Evolutionary conservation across 2,113 vertebrate species (phyloP).

Genomic region (Pipa parva): DNA sequence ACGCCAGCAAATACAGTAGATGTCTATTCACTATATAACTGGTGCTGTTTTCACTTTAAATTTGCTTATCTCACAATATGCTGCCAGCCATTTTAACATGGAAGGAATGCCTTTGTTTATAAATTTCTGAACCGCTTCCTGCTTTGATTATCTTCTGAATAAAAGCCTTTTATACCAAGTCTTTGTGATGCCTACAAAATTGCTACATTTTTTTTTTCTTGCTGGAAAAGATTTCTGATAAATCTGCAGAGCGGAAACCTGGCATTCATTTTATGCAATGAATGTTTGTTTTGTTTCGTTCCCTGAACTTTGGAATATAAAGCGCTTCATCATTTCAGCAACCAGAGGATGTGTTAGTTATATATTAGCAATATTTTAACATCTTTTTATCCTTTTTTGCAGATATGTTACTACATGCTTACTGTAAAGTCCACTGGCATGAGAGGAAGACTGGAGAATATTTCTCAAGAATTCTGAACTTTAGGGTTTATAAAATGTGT

Average conservation of each 20-base stretch:
- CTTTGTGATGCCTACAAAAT: background rate
- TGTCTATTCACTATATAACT: too few species aligned
- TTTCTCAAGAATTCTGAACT: too few species aligned
- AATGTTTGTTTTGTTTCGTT: background rate
- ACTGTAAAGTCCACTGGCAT: too few species aligned
- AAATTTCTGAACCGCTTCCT: constrained; percentile 21
- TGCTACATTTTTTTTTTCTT: background rate
- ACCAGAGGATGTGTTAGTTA: background rate
- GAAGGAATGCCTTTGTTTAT: constrained; percentile 13
- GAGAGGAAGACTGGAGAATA: too few species aligned
- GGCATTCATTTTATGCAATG: constrained; percentile 1
- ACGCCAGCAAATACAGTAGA: too few species aligned
- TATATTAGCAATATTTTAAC: too few species aligned
- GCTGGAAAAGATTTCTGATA: constrained; percentile 2
- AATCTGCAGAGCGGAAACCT: background rate
- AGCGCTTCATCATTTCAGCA: background rate
- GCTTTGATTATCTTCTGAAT: constrained; percentile 22
- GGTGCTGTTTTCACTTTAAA: background rate
- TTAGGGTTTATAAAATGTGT: too few species aligned
- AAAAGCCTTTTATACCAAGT: constrained; percentile 11
- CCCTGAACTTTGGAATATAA: background rate
- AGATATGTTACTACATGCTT: too few species aligned
- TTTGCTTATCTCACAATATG: background rate
- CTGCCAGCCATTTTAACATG: background rate
- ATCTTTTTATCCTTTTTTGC: too few species aligned